phyloP scores from a whole-genome alignment of 2,888 invertebrate species.

The Sarcophaga rosellei region DNA sequence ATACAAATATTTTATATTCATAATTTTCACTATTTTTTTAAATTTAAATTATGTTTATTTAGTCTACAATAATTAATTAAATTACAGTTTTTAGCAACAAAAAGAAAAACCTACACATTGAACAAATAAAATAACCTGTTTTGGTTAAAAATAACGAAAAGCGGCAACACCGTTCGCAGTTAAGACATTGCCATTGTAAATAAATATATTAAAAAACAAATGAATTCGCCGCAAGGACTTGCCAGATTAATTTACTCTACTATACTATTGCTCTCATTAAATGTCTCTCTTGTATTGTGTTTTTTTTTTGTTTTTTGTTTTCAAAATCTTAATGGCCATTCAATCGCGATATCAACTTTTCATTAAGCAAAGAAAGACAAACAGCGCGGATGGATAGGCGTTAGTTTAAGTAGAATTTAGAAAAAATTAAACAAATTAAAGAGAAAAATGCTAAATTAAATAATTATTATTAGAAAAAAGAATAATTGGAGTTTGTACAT shows the following conservation, averaged over 20 bases:
- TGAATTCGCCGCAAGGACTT: background rate
- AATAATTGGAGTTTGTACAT: background rate
- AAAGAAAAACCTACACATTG: no score
- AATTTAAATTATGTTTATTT: no score
- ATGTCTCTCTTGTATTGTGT: background rate
- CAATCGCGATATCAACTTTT: background rate
- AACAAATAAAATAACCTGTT: no score
- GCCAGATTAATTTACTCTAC: background rate
- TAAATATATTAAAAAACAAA: no score
- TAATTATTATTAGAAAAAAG: constrained; percentile 13
- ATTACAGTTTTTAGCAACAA: no score
- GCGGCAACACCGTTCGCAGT: background rate
- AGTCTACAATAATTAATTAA: no score
- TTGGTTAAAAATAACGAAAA: no score
- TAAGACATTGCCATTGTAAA: background rate
- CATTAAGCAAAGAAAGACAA: constrained; percentile 12
- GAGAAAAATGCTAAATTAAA: background rate
- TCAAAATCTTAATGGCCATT: background rate
- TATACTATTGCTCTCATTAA: no score
- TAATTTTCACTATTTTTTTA: no score
- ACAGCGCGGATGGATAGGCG: background rate
- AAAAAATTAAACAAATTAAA: background rate
- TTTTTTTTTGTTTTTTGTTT: background rate
- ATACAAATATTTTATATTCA: no score
- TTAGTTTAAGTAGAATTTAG: background rate